Base-by-base conservation (phyloP, 1,140 invertebrate genomes). In the Bicyclus anynana region DNA sequence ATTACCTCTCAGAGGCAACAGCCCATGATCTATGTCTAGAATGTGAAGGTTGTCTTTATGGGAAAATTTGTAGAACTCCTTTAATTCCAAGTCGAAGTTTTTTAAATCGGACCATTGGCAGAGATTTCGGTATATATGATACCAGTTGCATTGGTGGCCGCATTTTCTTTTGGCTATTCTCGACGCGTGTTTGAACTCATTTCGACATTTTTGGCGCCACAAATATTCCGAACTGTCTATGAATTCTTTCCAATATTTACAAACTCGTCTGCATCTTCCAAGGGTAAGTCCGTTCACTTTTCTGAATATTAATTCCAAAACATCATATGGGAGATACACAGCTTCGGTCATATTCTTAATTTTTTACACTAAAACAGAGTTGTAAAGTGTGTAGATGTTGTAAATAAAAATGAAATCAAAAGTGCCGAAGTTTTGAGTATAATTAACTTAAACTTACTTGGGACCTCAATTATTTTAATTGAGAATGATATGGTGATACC, bases 41-140 rank as follows among this genome's bases (percentile, higher is more conserved):
- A 71, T 49, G 50, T 84, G 80, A 23, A 53, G 59, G 59, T 62
- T 75, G 38, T 83, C 77, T 20, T 81, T 72, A 9, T 71, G 42
- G 17, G 68, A 66, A 55, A 87, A 87, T 51, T 83, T 77, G 44
- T 78, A 85, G 21, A 87, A 85, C 37, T 83, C 72, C 12, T 67
- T 68, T 9, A 77, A n/a, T 13, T 68, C 74, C 56, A 59, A 78
- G 21, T 77, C 62, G 37, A 65, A 76, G n/a, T 17, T 23, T 9
- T 57, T 55, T 2, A 81, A 42, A 44, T 77, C 62, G 0, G 63
- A 48, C 84, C 84, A 87, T 27, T 65, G 60, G 58, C 61, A 66
- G 5, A 85, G 42, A 53, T 87, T 87, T 44, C 69, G 80, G 52
- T 79, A 87, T 14, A 87, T 68, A 27, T 87, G 66, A 55, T 79